A percentile compares a stretch with the other conserved stretches of the same genome.
phyloP scores from a whole-genome alignment of 2,797 vertebrate species.

The Valencia hispanica region DNA sequence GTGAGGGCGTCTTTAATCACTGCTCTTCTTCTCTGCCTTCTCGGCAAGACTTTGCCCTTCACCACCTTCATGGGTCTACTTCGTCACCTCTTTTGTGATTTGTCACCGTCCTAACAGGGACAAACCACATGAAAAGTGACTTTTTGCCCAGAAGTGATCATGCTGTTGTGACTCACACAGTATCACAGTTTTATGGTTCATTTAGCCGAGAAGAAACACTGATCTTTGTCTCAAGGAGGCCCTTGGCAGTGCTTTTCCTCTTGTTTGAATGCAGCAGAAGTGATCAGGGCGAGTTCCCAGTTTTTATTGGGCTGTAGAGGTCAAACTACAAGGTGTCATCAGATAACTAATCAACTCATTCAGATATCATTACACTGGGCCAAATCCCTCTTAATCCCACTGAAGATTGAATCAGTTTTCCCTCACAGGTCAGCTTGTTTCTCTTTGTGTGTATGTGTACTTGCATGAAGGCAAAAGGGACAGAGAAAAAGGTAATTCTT shows the following conservation, averaged over 20 bases:
- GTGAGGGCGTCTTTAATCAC: conserved; percentile 12
- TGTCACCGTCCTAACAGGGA: conserved; percentile 28
- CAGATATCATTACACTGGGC: conserved; percentile 77
- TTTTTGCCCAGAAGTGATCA: conserved; percentile 45
- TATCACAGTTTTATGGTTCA: conserved; percentile 53
- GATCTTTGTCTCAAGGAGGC: conserved; percentile 36
- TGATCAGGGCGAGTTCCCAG: conserved; percentile 42
- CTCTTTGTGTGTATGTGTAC: conserved; percentile 43
- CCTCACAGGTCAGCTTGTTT: conserved; percentile 65
- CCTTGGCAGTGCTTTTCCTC: conserved; percentile 3
- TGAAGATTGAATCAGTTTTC: conserved; percentile 77
- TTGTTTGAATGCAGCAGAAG: conserved; percentile 33
- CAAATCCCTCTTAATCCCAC: conserved; percentile 78
- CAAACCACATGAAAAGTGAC: conserved; percentile 44
- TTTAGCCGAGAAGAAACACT: conserved; percentile 30
- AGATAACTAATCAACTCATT: conserved; percentile 79
- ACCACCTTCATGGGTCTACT: conserved; percentile 15
- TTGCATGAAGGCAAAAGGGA: conserved; percentile 55
- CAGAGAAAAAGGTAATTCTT: conserved; percentile 72
- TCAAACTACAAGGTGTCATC: conserved; percentile 72
- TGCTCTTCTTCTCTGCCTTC: conserved; percentile 16
- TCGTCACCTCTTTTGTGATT: conserved; percentile 32
- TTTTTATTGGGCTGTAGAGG: conserved; percentile 69
- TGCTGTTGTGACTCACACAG: conserved; percentile 34
- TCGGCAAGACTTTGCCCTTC: conserved; percentile 29